Evolutionary conservation across 2,888 invertebrate genomes (phyloP), one percentile per base, ranked within the genome.

Genomic region (Sesia bembeciformis): DNA sequence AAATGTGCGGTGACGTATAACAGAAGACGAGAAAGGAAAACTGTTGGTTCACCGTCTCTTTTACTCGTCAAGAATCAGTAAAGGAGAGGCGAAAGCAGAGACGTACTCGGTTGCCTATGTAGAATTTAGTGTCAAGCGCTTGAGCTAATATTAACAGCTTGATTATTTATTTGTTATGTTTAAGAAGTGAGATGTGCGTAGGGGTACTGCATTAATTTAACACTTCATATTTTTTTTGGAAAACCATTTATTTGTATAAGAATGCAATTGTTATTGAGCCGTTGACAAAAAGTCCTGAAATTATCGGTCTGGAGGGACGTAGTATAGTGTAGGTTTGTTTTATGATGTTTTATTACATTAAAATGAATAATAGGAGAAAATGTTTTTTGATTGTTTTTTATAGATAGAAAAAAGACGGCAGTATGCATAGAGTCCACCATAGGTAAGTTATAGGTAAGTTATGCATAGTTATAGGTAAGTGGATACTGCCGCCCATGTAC

Each of bases 1-100:
- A 88, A 89, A 88, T 85, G 84, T 79, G 75, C 74, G 72, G 71
- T 78, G 84, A 84, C 82, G 85, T 81, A 76, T 64, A 68, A 70
- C 72, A 63, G 58, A 60, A 62, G 62, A 54, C 70, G 81, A 83
- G 88, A 88, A 87, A 87, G 84, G 84, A 85, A 86, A 85, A 84
- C 83, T 74, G 71, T 58, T 65, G 58, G 55, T 65, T 60, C 58
- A 58, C 60, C 65, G 57, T 84, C 87, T 78, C 84, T 71, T 58
- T 87, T 78, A 58, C 70, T 66, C 76, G 7, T 53, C 40, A 61
- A 59, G 58, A 49, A 68, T 67, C 51, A 52, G 76, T 74, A 66
- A 76, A 72, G 72, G 84, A 84, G 65, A 63, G 76, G 67, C 64
- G 72, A 75, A 75, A 76, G 73, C 73, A 64, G 64, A 74, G 78